Conservation (phyloP, 2,113 vertebrate genomes). For the Piprites chloris region DNA sequence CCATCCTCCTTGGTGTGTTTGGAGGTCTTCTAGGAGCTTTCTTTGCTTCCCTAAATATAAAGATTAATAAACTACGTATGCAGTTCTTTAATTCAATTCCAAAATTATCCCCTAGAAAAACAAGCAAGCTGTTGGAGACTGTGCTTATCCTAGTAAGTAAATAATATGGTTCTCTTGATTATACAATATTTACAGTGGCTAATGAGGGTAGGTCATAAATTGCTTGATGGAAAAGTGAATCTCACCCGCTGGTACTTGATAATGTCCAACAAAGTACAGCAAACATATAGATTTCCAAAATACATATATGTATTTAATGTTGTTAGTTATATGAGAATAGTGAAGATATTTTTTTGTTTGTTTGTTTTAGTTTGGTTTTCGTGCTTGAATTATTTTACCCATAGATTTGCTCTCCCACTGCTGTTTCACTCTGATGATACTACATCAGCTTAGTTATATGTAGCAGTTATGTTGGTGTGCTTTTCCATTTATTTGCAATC, state of each 20-base stretch:
- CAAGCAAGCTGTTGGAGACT: conserved; percentile 41
- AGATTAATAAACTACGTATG: conserved; percentile 43
- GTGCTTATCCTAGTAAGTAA: conserved; percentile 58
- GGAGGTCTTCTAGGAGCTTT: conserved; percentile 55
- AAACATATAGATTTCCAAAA: background rate
- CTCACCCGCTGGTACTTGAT: background rate
- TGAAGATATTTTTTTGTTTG: background rate
- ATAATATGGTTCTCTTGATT: background rate
- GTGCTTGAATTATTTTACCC: background rate
- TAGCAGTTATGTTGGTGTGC: background rate
- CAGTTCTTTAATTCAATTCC: conserved; percentile 46
- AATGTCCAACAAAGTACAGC: background rate
- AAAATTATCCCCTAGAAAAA: conserved; percentile 41
- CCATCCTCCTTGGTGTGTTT: conserved; percentile 46
- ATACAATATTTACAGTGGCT: background rate
- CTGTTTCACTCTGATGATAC: background rate
- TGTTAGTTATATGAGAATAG: background rate
- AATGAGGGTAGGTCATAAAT: background rate
- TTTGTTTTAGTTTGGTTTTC: background rate
- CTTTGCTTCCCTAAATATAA: conserved; percentile 53
- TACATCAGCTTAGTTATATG: background rate
- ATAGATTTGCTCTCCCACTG: background rate
- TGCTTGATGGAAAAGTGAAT: background rate
- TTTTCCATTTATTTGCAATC: background rate
- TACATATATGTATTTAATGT: background rate